A percentile compares a stretch with the other conserved stretches of the same genome.
Conservation (phyloP, 2,888 invertebrate species). For the Idaea aversata region DNA sequence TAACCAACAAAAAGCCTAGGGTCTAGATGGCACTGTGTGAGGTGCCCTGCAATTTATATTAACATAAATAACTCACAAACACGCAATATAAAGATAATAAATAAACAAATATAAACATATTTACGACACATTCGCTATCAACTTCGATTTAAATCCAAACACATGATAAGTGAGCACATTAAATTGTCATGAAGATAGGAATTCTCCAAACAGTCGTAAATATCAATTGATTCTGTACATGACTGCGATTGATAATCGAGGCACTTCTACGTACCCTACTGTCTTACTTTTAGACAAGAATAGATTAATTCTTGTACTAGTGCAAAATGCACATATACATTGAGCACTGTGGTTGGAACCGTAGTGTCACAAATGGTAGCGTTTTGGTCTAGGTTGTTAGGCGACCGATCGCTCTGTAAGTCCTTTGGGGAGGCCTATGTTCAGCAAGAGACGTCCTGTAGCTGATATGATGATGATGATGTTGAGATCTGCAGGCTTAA, state of each 20-base stretch:
- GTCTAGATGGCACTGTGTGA: no score
- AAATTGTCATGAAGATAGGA: constrained; percentile 10
- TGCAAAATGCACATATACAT: neutral
- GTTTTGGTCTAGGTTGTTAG: no score
- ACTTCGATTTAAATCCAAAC: neutral
- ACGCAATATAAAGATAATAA: neutral
- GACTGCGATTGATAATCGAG: neutral
- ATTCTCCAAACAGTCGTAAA: neutral
- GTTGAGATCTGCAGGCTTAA: no score
- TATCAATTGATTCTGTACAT: neutral
- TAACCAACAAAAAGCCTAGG: no score
- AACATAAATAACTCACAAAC: neutral
- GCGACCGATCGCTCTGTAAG: no score
- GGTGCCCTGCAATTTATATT: no score
- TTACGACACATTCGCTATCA: neutral
- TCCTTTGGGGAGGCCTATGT: no score
- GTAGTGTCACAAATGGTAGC: neutral
- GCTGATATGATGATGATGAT: no score
- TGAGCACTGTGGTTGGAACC: neutral
- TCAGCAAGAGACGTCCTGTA: no score
- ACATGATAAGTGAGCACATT: neutral
- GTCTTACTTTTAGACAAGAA: neutral
- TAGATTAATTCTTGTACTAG: neutral
- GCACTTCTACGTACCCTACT: neutral
- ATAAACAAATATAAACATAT: neutral